These are phyloP conservation scores for Stigmatopora argus DNA, from an alignment of 2,113 vertebrate species.

Conservation along the genomic window DNA sequence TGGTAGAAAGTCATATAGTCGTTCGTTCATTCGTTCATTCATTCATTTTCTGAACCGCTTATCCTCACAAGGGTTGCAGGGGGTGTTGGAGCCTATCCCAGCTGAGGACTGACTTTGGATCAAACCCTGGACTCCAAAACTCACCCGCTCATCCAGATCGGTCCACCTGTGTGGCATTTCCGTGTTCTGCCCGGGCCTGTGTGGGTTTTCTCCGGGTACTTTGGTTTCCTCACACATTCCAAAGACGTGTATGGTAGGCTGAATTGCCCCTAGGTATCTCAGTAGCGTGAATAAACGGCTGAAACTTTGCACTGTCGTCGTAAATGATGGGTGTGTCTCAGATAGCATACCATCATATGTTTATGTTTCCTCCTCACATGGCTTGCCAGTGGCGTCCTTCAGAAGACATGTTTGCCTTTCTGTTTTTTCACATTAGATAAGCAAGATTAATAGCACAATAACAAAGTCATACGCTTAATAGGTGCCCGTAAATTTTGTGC, in stretches of 20 bases:
- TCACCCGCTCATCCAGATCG: too few relatives aligned
- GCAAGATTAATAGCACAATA: not conserved
- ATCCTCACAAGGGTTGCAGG: too few relatives aligned
- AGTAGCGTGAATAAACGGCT: slow-evolving; percentile 15
- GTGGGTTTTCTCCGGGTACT: too few relatives aligned
- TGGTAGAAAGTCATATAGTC: too few relatives aligned
- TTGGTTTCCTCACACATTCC: too few relatives aligned
- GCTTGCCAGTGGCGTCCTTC: slow-evolving; percentile 8
- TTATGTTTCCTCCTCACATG: slow-evolving; percentile 71
- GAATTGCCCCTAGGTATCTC: not conserved
- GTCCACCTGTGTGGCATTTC: too few relatives aligned
- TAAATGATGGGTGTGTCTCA: slow-evolving; percentile 79
- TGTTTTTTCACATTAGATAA: not conserved
- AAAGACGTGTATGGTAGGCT: not conserved
- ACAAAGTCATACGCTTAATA: not conserved
- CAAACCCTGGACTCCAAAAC: too few relatives aligned
- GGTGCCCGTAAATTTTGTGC: slow-evolving; percentile 13
- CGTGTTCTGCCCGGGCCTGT: too few relatives aligned
- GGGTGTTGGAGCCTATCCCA: too few relatives aligned
- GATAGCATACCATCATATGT: slow-evolving; percentile 60
- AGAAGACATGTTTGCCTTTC: not conserved
- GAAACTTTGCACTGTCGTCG: slow-evolving; percentile 75
- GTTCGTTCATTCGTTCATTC: too few relatives aligned
- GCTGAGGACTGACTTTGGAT: too few relatives aligned
- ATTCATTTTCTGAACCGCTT: too few relatives aligned